Evolutionary conservation across 2,888 invertebrate genomes (phyloP).

Genomic region (Gari tellinella): DNA sequence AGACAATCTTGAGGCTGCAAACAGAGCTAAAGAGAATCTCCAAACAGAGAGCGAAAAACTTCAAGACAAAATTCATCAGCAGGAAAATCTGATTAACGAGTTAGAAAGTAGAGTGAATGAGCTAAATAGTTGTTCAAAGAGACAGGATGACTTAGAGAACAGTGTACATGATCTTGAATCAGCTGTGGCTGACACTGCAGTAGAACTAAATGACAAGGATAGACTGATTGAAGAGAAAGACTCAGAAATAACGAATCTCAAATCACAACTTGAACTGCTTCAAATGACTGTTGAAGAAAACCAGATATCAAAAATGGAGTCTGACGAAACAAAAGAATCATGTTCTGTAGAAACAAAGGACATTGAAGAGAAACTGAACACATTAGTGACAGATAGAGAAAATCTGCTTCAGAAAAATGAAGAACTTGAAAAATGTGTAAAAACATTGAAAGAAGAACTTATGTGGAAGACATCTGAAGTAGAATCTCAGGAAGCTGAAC

Average conservation of each 20-base stretch:
- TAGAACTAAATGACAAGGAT: constrained; percentile 47
- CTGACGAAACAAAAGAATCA: constrained; percentile 3
- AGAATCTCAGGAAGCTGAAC: constrained; percentile 18
- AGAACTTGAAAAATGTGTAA: constrained; percentile 12
- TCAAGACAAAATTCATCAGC: not conserved
- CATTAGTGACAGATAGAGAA: constrained; percentile 18
- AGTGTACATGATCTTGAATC: constrained; percentile 43
- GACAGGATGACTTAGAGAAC: constrained; percentile 12
- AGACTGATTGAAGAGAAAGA: constrained; percentile 35
- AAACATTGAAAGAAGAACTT: constrained; percentile 7
- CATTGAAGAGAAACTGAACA: not conserved
- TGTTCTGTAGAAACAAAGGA: too few relatives aligned
- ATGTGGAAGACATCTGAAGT: constrained; percentile 15
- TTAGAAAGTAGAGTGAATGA: not conserved
- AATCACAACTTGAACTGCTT: constrained; percentile 22
- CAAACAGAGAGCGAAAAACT: not conserved
- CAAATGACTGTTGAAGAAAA: not conserved
- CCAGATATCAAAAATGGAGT: constrained; percentile 11
- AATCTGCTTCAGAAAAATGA: constrained; percentile 25
- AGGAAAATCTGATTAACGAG: constrained; percentile 12
- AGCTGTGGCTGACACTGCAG: constrained; percentile 45
- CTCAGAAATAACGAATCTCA: constrained; percentile 31
- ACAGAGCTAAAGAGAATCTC: not conserved
- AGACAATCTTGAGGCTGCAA: constrained; percentile 7
- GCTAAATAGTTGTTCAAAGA: not conserved